Evolutionary conservation across 2,113 vertebrate species (phyloP), one percentile per base, ranked within the genome.

Genomic region (Cyphomyrus plagiostoma): DNA sequence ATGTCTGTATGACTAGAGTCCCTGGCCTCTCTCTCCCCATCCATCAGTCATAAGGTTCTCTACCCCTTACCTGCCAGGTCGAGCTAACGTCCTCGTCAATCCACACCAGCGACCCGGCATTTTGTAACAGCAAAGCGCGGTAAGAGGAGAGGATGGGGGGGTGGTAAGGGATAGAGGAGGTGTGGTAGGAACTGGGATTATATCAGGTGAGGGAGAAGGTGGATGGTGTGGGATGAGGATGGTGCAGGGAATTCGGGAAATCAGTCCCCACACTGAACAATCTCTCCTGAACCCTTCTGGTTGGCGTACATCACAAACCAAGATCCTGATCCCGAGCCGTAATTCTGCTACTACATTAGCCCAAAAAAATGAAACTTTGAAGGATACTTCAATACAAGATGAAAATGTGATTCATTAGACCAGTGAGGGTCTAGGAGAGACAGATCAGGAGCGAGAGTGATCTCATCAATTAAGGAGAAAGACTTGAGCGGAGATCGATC

Each of bases 31-130:
- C 49, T 35, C 53, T 23, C 50, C 19, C 35, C 42, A 53, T 3
- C 86, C 53, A 6, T 53, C 23, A 26, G 35, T 8, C 21, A 2
- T 1, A 13, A n/a, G 52, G 35, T 56, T 42, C 39, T 83, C 66
- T 89, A 42, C 86, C 0, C 91, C 97, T 99, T 98, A 99, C 98
- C 98, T 98, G 94, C 92, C 95, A 93, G 94, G 95, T 91, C 94
- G 93, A 93, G 89, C 90, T 94, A 95, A 97, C 94, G 92, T 95
- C 95, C 93, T 95, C 95, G 91, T 96, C 97, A 95, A 97, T 96
- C 93, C 97, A 96, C 96, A 96, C 91, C 88, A 97, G 96, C 92
- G 95, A 93, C 94, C 94, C 95, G 94, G 96, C 96, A 92, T 97
- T 98, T 98, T 99, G 96, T 93, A 98, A 98, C 95, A 96, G 96